Evolutionary conservation across 2,888 invertebrate genomes (phyloP), one percentile per base, ranked within the genome.

Genomic region (Clostera curtula): DNA sequence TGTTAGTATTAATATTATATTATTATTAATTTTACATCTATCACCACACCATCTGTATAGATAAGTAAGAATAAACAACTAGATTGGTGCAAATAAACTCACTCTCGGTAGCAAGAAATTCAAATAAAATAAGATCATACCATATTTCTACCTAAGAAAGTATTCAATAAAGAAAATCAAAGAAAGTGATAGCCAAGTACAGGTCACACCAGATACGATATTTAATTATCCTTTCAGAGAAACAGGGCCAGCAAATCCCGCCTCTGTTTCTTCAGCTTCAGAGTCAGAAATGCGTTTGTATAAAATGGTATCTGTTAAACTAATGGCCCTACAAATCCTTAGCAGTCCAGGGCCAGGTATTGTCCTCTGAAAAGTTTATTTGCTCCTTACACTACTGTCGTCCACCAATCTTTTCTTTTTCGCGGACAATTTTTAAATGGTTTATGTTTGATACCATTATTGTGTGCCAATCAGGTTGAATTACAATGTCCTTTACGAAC

Each of bases 381-480:
- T 79, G 65, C 68, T 73, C 63, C 56, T 66, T 59, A 58, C 63
- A 64, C 64, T 62, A 63, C 66, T 69, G 72, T 72, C 71, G 63
- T 56, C 55, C 60, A 54, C 50, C 51, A 46, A 59, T 61, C 67
- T 69, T 80, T 23, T 75, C 79, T 75, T 80, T 75, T 71, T 63
- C 70, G 61, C 65, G 68, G 65, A 71, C 80, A 79, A 76, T 82
- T 83, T 83, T 83, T 75, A 82, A 82, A 80, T 74, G 77, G 76
- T 73, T 69, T 72, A 77, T 71, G 72, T 75, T 80, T 82, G 82
- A 80, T 77, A 79, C 79, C 76, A 79, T 82, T 83, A 83, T 83
- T 83, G 83, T 83, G 76, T 83, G 82, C 82, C 83, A 83, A 82
- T 83, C 83, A 80, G 69, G 49, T 64, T 80, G 83, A 83, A 80